Evolutionary conservation across 2,888 invertebrate species (phyloP), one percentile per base, ranked within the genome.

Genomic region (Diplolepis rosae): DNA sequence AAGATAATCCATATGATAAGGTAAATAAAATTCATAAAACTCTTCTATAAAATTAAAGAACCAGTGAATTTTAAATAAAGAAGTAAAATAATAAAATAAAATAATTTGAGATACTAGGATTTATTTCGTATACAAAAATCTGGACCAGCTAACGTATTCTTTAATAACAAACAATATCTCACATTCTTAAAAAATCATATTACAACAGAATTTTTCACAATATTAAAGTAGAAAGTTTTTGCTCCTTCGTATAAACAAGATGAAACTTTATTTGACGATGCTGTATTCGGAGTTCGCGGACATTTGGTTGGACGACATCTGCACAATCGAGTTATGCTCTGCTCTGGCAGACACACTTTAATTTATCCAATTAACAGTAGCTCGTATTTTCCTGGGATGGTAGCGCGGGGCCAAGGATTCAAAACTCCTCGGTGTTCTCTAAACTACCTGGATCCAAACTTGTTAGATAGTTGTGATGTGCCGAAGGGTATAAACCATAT

Each of bases 261-360:
- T 15, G 52, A 42, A 54, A 32, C 18, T 22, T n/a, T 7, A 68
- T 24, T 32, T 42, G 27, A 42, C 32, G 11, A 7, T 42, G 24
- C 27, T 18, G 9, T 24, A 30, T 48, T 61, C 28, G 24, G 54
- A 35, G 27, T 28, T 28, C 2, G 35, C 27, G 11, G 52, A 52
- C 18, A 45, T 45, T 45, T 11, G 28, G 52, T 27, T 65, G 56
- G 32, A 30, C 11, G 48, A 45, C 65, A 69, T 54, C 68, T 52
- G 52, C 71, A 68, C 71, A 68, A 71, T 71, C 65, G 48, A 71
- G 61, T 71, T 71, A 65, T 52, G 68, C 54, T 18, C 18, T 27
- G 50, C 45, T 35, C 35, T 18, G 56, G 15, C 56, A 30, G 56
- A 22, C 32, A 56, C 56, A 35, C 56, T 56, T 54, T 56, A 56